These are phyloP conservation scores for Hypomecis punctinalis DNA, from an alignment of 2,888 invertebrate genomes.

Conservation along the genomic window DNA sequence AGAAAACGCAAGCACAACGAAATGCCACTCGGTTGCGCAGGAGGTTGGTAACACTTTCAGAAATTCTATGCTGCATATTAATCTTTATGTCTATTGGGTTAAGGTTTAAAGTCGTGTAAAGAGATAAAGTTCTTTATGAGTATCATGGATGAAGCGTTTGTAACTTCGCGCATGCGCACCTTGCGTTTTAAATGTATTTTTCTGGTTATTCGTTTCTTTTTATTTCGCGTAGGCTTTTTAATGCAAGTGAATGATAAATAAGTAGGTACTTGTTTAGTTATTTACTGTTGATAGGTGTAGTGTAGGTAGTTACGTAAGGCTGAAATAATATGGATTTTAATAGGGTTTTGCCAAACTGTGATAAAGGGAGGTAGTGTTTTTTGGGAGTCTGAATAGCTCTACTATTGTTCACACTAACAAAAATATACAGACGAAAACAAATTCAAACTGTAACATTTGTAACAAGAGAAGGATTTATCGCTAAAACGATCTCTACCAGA, in stretches of 20 bases:
- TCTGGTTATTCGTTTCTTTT: slow-evolving; percentile 33
- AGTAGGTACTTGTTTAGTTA: not conserved
- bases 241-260: not conserved
- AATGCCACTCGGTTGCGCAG: slow-evolving; percentile 52
- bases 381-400: no score
- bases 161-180: slow-evolving; percentile 46
- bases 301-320: no score
- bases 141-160: slow-evolving; percentile 25
- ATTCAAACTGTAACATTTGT: no score
- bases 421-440: no score
- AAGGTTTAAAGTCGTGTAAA: slow-evolving; percentile 19
- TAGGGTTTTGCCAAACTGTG: no score
- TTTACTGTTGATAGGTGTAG: no score
- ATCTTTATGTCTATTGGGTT: not conserved
- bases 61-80: not conserved
- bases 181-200: slow-evolving; percentile 46
- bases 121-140: slow-evolving; percentile 5
- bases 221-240: slow-evolving; percentile 12
- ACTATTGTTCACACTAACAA: no score
- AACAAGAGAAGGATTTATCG: no score
- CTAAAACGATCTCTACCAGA: no score
- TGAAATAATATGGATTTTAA: no score
- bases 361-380: no score
- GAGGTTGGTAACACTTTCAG: slow-evolving; percentile 33
- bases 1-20: slow-evolving; percentile 60